Conservation (phyloP, 2,888 invertebrate species). For the Acronicta alni region DNA sequence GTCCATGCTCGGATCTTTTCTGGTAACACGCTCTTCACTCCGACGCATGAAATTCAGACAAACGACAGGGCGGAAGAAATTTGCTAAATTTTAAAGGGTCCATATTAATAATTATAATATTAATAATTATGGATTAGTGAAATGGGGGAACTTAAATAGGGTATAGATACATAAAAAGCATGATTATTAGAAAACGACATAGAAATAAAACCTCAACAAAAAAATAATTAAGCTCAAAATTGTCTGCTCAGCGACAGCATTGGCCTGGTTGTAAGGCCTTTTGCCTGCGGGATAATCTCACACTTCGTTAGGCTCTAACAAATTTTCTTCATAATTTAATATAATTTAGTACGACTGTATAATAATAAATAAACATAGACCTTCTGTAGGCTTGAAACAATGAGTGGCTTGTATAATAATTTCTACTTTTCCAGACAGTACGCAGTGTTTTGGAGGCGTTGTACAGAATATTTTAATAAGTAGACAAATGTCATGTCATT, state of each 20-base stretch:
- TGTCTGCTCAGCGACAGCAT: neutral
- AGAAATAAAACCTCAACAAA: too few relatives aligned
- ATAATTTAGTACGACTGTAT: neutral
- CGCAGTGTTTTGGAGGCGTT: slow-evolving; percentile 1
- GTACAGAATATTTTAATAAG: slow-evolving; percentile 2
- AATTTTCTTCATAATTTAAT: neutral
- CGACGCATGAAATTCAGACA: too few relatives aligned
- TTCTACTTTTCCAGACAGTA: slow-evolving; percentile 8
- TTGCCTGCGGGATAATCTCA: neutral
- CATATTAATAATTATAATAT: too few relatives aligned
- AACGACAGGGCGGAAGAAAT: too few relatives aligned
- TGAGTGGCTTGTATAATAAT: neutral
- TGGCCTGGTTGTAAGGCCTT: neutral
- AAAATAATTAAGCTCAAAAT: neutral
- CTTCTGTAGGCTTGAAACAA: neutral
- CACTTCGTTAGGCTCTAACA: neutral
- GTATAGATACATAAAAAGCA: too few relatives aligned
- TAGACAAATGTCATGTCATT: neutral
- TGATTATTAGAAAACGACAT: too few relatives aligned
- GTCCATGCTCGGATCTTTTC: too few relatives aligned
- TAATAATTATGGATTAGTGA: too few relatives aligned
- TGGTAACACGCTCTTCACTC: too few relatives aligned
- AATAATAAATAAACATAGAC: neutral
- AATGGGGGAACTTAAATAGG: too few relatives aligned
- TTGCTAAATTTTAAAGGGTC: too few relatives aligned